phyloP scores from a whole-genome alignment of 2,113 vertebrate species.

The Indicator maculatus region DNA sequence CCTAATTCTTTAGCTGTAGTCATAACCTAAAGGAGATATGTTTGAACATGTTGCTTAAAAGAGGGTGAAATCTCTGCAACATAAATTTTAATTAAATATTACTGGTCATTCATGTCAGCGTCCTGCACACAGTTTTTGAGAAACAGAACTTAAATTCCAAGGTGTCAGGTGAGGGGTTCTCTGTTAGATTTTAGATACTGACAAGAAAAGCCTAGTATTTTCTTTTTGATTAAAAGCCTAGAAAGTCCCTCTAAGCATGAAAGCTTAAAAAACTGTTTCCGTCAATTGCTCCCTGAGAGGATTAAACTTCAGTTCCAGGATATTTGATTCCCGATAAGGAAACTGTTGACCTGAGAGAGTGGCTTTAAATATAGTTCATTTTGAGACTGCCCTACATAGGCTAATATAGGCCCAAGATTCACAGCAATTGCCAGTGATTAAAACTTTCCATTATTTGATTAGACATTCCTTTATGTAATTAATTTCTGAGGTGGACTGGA shows the following conservation, averaged over 20 bases:
- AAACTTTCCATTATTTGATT: conserved; percentile 72
- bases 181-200: neutral
- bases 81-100: neutral
- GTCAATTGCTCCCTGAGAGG: conserved; percentile 74
- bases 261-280: conserved; percentile 70
- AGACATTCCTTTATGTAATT: conserved; percentile 46
- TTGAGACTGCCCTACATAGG: conserved; percentile 48
- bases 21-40: neutral
- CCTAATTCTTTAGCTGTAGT: neutral
- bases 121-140: neutral
- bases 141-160: conserved; percentile 9
- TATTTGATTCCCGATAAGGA: conserved; percentile 75
- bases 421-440: conserved; percentile 66
- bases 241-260: conserved; percentile 65
- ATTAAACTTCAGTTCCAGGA: conserved; percentile 75
- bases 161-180: conserved; percentile 11
- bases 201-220: conserved; percentile 45
- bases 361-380: conserved; percentile 72
- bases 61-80: neutral
- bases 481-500: conserved; percentile 49
- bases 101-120: neutral
- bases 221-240: conserved; percentile 62
- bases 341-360: conserved; percentile 74
- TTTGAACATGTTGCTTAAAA: neutral
- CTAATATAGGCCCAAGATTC: conserved; percentile 42